Conservation (phyloP, 2,888 invertebrate genomes). For the Brachypalpus laphriformis region DNA sequence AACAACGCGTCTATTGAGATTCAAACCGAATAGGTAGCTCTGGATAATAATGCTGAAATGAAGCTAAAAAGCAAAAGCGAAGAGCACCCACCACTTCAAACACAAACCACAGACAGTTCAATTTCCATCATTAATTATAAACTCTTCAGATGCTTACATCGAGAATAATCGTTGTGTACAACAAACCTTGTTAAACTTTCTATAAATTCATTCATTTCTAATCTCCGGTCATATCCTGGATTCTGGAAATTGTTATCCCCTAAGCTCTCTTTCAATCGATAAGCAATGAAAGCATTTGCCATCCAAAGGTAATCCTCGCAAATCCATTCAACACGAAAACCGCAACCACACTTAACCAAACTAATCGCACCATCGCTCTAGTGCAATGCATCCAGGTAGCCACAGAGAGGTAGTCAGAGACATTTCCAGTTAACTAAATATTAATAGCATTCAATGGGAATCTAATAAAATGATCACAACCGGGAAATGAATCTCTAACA, state of each 20-base stretch:
- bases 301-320: neutral
- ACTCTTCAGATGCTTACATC: no score
- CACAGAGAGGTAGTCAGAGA: no score
- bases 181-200: neutral
- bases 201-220: conserved; percentile 7
- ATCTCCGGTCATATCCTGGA: neutral
- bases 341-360: neutral
- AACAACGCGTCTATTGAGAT: no score
- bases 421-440: conserved; percentile 16
- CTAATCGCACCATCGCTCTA: neutral
- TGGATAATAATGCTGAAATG: no score
- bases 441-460: conserved; percentile 21
- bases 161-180: no score
- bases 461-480: conserved; percentile 28
- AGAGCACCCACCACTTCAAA: no score
- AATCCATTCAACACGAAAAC: conserved; percentile 18
- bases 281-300: neutral
- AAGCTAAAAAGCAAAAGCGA: no score
- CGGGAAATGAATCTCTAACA: neutral
- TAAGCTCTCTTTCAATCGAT: neutral
- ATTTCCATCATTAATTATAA: no score
- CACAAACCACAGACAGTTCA: no score
- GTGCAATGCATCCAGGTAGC: neutral
- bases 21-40: no score
- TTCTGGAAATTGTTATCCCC: conserved; percentile 4